Evolutionary conservation across 2,797 vertebrate genomes (phyloP).

Genomic region (Anguilla pacifica): DNA sequence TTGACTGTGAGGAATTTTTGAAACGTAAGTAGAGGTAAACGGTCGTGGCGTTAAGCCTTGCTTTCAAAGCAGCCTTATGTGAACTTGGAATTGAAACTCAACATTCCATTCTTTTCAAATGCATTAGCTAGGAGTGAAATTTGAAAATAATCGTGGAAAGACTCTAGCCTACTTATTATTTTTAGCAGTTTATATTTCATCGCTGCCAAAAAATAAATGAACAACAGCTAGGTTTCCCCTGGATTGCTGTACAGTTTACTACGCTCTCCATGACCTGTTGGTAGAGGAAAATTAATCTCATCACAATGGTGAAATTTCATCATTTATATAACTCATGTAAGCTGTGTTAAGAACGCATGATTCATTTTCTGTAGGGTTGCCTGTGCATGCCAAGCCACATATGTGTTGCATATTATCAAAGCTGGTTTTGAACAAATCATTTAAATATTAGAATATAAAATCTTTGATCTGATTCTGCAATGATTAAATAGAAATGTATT

Average conservation of each 20-base stretch:
- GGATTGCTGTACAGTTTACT: not conserved
- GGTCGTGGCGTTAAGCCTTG: conserved; percentile 2
- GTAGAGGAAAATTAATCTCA: conserved; percentile 5
- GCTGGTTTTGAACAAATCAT: not conserved
- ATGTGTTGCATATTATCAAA: not conserved
- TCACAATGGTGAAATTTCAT: not conserved
- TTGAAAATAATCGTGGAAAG: not conserved
- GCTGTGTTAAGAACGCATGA: not conserved
- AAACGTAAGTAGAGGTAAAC: conserved; percentile 27
- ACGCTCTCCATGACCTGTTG: not conserved
- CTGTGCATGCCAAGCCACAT: not conserved
- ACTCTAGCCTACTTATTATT: not conserved
- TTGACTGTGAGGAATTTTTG: conserved; percentile 20
- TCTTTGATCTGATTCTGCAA: not conserved
- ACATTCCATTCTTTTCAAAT: conserved; percentile 59
- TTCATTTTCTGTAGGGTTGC: not conserved
- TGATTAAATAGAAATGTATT: not conserved
- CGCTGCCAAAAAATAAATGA: not conserved
- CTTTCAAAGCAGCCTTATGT: not conserved
- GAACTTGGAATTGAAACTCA: conserved; percentile 36
- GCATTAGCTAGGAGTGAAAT: not conserved
- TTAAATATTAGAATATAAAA: not conserved
- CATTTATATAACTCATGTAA: not conserved
- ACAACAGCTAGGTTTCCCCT: not conserved
- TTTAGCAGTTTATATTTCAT: not conserved